Conservation (phyloP, 1,140 invertebrate species). For the Cyclina sinensis region DNA sequence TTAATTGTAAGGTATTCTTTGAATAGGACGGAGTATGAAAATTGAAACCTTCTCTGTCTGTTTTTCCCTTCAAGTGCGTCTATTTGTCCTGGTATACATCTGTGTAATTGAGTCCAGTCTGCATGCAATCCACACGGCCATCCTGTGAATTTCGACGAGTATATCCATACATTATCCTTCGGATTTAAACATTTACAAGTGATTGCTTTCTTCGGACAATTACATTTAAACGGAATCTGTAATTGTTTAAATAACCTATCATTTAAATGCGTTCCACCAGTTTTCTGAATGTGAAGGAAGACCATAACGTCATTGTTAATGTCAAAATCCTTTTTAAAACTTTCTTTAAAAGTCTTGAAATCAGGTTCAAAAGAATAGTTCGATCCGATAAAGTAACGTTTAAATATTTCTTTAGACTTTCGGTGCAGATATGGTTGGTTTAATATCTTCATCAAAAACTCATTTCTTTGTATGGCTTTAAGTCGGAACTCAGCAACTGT, state of each 20-base stretch:
- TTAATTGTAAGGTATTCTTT: no score
- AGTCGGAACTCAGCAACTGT: constrained; percentile 2
- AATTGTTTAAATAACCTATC: not conserved
- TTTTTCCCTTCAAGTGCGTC: not conserved
- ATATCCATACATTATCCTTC: constrained; percentile 20
- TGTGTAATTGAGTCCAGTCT: constrained; percentile 36
- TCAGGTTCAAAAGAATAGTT: not conserved
- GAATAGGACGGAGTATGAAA: no score
- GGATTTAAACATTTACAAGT: not conserved
- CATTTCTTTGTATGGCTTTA: not conserved
- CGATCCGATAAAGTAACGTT: constrained; percentile 6
- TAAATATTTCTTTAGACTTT: not conserved
- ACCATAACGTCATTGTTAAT: constrained; percentile 32
- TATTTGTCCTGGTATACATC: not conserved
- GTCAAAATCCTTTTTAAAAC: not conserved
- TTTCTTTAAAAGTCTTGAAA: not conserved
- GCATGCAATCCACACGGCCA: constrained; percentile 43
- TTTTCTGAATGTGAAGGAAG: constrained; percentile 54
- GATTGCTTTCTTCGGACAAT: not conserved
- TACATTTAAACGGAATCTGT: constrained; percentile 39
- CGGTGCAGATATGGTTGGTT: not conserved
- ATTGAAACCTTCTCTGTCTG: constrained; percentile 1
- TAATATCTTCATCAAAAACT: not conserved
- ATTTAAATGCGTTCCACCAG: constrained; percentile 36
- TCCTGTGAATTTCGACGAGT: not conserved